A percentile compares a stretch with the other conserved stretches of the same genome.
phyloP scores from a whole-genome alignment of 1,140 invertebrate species.

The Tetramorium parvispinum region DNA sequence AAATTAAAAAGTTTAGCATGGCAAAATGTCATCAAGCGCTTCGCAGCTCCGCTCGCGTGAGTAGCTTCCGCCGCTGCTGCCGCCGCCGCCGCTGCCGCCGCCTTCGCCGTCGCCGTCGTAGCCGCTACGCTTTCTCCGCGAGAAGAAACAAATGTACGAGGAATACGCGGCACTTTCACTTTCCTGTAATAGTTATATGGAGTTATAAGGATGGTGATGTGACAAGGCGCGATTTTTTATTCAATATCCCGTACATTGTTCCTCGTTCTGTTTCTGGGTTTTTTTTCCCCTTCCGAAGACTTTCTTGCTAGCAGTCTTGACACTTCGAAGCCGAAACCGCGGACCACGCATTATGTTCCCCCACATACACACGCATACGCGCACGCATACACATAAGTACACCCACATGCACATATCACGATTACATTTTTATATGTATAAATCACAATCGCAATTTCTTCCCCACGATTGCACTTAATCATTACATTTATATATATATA shows the following conservation, averaged over 20 bases:
- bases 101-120: not conserved
- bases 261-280: not conserved
- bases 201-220: conserved; percentile 7
- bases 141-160: conserved; percentile 27
- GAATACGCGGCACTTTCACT: conserved; percentile 47
- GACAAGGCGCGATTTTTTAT: conserved; percentile 44
- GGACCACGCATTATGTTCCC: conserved; percentile 57
- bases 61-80: not conserved
- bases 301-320: conserved; percentile 36
- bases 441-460: conserved; percentile 68
- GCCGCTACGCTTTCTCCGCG: not conserved
- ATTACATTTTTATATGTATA: conserved; percentile 64
- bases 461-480: conserved; percentile 69
- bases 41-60: conserved; percentile 35
- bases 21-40: conserved; percentile 61
- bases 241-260: conserved; percentile 40
- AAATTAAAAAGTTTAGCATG: conserved; percentile 55
- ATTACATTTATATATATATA: conserved; percentile 66
- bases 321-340: conserved; percentile 37
- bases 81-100: not conserved
- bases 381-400: conserved; percentile 56
- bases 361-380: conserved; percentile 59
- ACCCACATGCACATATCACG: conserved; percentile 60
- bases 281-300: not conserved
- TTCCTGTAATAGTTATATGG: conserved; percentile 29